A percentile compares a stretch with the other conserved stretches of the same genome.
phyloP scores from a whole-genome alignment of 2,888 invertebrate species.

The Sylvicola fuscatus region DNA sequence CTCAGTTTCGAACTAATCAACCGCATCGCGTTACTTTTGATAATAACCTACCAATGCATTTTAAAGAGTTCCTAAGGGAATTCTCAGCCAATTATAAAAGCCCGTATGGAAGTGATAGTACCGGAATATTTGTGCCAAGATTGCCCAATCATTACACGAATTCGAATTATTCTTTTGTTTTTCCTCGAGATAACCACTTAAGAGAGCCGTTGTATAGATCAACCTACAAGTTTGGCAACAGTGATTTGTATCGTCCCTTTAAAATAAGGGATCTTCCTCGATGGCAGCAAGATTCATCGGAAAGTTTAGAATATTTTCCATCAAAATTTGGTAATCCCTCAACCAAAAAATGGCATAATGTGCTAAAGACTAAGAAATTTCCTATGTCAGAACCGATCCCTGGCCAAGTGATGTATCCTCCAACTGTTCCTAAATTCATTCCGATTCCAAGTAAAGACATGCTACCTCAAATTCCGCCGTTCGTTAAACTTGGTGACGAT shows the following conservation, averaged over 20 bases:
- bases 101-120: neutral
- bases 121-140: neutral
- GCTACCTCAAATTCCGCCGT: neutral
- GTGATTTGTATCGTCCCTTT: neutral
- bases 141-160: neutral
- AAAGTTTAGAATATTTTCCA: neutral
- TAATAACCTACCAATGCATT: too few species aligned
- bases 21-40: too few species aligned
- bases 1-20: too few species aligned
- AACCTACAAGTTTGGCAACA: too few species aligned
- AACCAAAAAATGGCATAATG: conserved; percentile 11
- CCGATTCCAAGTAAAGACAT: conserved; percentile 12
- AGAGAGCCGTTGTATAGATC: too few species aligned
- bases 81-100: neutral
- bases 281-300: neutral
- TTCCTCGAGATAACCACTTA: too few species aligned
- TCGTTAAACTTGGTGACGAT: too few species aligned
- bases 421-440: conserved; percentile 16
- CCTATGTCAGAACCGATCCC: conserved; percentile 23
- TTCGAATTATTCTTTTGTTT: too few species aligned
- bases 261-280: neutral
- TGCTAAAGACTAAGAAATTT: conserved; percentile 17
- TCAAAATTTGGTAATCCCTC: neutral
- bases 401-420: conserved; percentile 20
- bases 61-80: neutral